Evolutionary conservation across 2,797 vertebrate genomes (phyloP).

Genomic region (Falco concolor): DNA sequence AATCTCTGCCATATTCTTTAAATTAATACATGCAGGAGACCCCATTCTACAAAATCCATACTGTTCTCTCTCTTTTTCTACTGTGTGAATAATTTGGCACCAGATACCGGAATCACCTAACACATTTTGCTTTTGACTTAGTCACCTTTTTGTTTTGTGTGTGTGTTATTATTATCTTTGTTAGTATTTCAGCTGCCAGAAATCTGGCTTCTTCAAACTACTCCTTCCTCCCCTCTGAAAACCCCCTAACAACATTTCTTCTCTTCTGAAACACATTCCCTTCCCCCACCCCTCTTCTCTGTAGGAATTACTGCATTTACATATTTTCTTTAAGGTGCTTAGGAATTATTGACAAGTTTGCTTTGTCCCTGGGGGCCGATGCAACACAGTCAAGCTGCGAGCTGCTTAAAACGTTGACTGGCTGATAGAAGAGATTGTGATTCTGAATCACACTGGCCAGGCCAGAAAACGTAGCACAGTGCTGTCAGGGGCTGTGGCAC

Average conservation of each 20-base stretch:
- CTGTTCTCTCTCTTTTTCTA: neutral
- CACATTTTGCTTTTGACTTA: neutral
- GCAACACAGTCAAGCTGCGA: conserved; percentile 40
- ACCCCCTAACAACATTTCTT: neutral
- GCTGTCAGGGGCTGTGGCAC: conserved; percentile 78
- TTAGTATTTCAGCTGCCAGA: neutral
- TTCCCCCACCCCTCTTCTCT: neutral
- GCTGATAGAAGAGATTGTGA: conserved; percentile 52
- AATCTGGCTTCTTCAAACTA: neutral
- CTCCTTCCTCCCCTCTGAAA: neutral
- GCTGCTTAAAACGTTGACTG: conserved; percentile 45
- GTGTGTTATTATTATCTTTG: neutral
- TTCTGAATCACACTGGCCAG: conserved; percentile 52
- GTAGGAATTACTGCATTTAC: conserved; percentile 37
- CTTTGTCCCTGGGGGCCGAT: conserved; percentile 46
- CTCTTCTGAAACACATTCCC: neutral
- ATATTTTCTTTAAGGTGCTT: conserved; percentile 57
- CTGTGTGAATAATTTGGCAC: neutral
- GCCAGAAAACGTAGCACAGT: conserved; percentile 76
- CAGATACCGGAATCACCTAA: neutral
- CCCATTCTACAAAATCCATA: neutral
- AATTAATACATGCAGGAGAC: neutral
- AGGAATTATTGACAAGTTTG: conserved; percentile 65
- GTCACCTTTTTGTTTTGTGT: neutral
- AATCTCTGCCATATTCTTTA: neutral